Conservation (phyloP, 2,113 vertebrate species). For the Tricholaema leucomelas region DNA sequence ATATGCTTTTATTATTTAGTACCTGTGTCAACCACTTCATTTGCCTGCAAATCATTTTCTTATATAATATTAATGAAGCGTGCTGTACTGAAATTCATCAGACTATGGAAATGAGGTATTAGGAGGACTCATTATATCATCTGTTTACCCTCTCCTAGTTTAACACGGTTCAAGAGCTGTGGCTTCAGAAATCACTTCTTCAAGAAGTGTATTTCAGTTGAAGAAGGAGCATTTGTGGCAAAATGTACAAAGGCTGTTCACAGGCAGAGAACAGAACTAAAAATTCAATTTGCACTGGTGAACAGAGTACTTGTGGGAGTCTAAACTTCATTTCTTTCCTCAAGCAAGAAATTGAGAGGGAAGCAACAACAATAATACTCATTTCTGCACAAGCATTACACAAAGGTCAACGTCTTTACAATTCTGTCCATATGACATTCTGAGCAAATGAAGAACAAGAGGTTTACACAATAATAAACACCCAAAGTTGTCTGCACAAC, state of each 20-base stretch:
- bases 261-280: neutral
- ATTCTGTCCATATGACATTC: neutral
- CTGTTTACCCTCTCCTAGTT: constrained; percentile 3
- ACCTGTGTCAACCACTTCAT: constrained; percentile 66
- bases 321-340: neutral
- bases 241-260: neutral
- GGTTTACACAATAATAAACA: neutral
- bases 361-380: neutral
- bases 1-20: constrained; percentile 64
- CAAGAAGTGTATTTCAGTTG: neutral
- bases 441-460: neutral
- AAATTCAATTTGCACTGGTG: neutral
- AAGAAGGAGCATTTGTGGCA: neutral
- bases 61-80: constrained; percentile 54
- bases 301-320: neutral
- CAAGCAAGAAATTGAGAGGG: neutral
- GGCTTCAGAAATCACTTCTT: neutral
- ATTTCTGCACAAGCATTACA: neutral
- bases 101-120: constrained; percentile 33
- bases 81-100: constrained; percentile 48
- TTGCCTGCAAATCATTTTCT: constrained; percentile 40
- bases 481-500: neutral
- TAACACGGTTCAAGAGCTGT: neutral
- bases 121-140: constrained; percentile 24
- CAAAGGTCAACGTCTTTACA: neutral